A percentile compares a stretch with the other conserved stretches of the same genome.
phyloP scores from a whole-genome alignment of 2,888 invertebrate genomes.

The Eumacrocentrus americanus region DNA sequence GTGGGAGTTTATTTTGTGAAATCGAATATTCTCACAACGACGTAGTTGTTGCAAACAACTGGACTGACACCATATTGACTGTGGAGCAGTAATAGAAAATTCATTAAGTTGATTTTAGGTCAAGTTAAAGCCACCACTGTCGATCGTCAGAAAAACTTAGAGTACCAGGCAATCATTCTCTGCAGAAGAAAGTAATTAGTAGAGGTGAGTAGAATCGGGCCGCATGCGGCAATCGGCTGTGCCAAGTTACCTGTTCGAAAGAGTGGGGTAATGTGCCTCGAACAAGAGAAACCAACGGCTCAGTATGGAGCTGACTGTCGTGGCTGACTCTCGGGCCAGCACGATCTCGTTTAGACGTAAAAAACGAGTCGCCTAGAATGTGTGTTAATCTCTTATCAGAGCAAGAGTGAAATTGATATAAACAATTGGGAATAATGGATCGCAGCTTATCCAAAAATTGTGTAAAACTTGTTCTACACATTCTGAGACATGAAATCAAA shows the following conservation, averaged over 20 bases:
- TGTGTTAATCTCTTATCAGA: too few species aligned
- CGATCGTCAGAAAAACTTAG: not conserved
- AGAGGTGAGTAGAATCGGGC: not conserved
- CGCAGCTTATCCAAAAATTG: not conserved
- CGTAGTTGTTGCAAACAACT: too few species aligned
- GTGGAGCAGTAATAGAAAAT: too few species aligned
- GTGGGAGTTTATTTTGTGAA: slow-evolving; percentile 34
- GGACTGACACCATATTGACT: too few species aligned
- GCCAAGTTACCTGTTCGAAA: slow-evolving; percentile 9
- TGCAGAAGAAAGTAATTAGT: slow-evolving; percentile 9
- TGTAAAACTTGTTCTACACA: too few species aligned
- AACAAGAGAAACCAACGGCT: slow-evolving; percentile 30
- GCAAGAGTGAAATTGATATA: too few species aligned
- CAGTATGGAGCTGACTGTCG: slow-evolving; percentile 50
- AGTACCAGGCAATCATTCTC: not conserved
- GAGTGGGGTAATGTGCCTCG: slow-evolving; percentile 25
- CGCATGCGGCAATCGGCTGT: slow-evolving; percentile 15
- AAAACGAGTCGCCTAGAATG: too few species aligned
- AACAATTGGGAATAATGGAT: not conserved
- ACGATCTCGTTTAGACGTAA: not conserved
- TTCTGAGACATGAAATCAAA: too few species aligned
- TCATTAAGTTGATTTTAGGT: too few species aligned
- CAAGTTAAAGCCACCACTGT: too few species aligned
- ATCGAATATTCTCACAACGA: slow-evolving; percentile 6
- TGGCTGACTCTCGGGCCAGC: slow-evolving; percentile 35